phyloP scores from a whole-genome alignment of 2,888 invertebrate species.

The Lamproptera curius region DNA sequence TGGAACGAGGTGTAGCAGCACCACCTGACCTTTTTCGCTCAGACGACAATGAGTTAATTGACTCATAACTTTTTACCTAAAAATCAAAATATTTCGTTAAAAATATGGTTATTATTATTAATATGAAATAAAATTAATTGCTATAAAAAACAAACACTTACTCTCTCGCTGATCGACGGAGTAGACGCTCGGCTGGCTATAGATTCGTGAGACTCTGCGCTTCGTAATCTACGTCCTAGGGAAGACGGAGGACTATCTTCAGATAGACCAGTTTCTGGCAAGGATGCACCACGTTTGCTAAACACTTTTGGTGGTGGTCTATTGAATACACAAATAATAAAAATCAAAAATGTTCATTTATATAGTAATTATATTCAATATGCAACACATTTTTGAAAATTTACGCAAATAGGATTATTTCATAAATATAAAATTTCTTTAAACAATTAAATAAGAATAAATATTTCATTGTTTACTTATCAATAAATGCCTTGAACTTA shows the following conservation, averaged over 20 bases:
- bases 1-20: slow-evolving; percentile 72
- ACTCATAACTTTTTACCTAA: slow-evolving; percentile 82
- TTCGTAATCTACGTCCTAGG: slow-evolving; percentile 58
- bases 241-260: slow-evolving; percentile 74
- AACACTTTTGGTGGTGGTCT: slow-evolving; percentile 83
- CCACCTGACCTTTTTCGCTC: slow-evolving; percentile 75
- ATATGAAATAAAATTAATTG: neutral
- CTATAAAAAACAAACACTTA: slow-evolving; percentile 32
- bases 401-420: too few species aligned
- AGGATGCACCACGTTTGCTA: slow-evolving; percentile 72
- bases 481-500: too few species aligned
- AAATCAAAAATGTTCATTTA: too few species aligned
- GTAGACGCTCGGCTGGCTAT: slow-evolving; percentile 71
- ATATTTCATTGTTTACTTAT: too few species aligned
- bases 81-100: too few species aligned
- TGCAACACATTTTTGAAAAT: too few species aligned
- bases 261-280: slow-evolving; percentile 76
- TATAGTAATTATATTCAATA: too few species aligned
- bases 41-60: slow-evolving; percentile 80
- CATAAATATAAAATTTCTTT: slow-evolving; percentile 1
- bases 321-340: too few species aligned
- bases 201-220: slow-evolving; percentile 69
- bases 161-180: slow-evolving; percentile 72
- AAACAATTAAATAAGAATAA: slow-evolving; percentile 10
- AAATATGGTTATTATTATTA: too few species aligned